phyloP scores from a whole-genome alignment of 2,113 vertebrate genomes.

The Tachysurus fulvidraco region DNA sequence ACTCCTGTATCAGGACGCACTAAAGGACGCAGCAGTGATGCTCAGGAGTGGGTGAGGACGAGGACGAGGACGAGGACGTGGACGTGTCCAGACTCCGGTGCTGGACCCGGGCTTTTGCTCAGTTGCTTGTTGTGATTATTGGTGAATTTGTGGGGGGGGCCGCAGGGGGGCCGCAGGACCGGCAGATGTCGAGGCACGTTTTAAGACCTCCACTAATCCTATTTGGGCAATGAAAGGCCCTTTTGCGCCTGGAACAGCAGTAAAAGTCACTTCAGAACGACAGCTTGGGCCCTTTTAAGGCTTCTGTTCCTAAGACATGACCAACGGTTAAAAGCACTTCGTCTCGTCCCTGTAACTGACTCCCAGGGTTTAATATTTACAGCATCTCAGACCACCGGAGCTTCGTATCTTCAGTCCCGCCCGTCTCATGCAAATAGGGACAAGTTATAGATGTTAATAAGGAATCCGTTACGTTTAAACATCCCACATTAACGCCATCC shows the following conservation, averaged over 20 bases:
- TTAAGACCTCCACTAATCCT: slow-evolving; percentile 58
- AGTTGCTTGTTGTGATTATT: neutral
- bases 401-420: too few species aligned
- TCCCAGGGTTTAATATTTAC: slow-evolving; percentile 1
- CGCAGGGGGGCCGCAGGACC: slow-evolving; percentile 28
- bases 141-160: slow-evolving; percentile 5
- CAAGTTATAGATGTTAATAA: too few species aligned
- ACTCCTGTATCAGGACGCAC: too few species aligned
- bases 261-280: slow-evolving; percentile 48
- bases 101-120: neutral
- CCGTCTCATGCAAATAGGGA: neutral
- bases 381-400: neutral
- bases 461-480: neutral
- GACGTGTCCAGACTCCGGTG: neutral
- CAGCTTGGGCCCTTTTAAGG: slow-evolving; percentile 50
- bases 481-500: neutral
- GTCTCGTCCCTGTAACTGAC: neutral
- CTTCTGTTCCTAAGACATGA: slow-evolving; percentile 10
- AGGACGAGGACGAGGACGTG: neutral
- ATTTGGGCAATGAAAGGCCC: slow-evolving; percentile 55
- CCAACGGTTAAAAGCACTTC: slow-evolving; percentile 8
- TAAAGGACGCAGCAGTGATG: too few species aligned
- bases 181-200: slow-evolving; percentile 55
- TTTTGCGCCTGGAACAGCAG: slow-evolving; percentile 45
- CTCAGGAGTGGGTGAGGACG: too few species aligned